Evolutionary conservation across 2,888 invertebrate species (phyloP).

Genomic region (Allolobophora icterica): DNA sequence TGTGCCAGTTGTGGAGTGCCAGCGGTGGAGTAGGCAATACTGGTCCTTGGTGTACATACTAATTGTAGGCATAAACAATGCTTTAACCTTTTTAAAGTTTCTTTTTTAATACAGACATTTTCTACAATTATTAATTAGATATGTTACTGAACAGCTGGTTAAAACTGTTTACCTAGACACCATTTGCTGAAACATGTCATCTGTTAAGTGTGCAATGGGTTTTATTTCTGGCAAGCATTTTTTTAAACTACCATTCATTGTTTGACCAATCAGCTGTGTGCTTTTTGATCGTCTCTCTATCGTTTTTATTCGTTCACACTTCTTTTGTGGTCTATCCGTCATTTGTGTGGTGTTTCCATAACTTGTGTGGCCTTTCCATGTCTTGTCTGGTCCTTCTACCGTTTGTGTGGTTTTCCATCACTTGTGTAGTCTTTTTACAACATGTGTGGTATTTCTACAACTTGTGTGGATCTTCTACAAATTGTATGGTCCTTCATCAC

Average conservation of each 20-base stretch:
- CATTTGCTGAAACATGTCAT: neutral
- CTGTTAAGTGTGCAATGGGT: neutral
- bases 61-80: neutral
- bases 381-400: too few relatives aligned
- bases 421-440: too few relatives aligned
- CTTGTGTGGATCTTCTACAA: neutral
- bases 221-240: neutral
- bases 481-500: neutral
- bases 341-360: too few relatives aligned
- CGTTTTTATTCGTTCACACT: too few relatives aligned
- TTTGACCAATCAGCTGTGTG: neutral
- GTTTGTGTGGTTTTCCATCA: too few relatives aligned
- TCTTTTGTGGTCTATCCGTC: neutral
- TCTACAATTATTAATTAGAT: neutral
- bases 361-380: too few relatives aligned
- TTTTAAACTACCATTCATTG: neutral
- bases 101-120: neutral
- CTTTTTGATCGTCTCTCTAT: too few relatives aligned
- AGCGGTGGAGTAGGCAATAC: neutral
- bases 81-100: neutral
- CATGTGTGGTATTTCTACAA: neutral
- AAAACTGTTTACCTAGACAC: neutral
- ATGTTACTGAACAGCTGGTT: neutral
- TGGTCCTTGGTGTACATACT: neutral
- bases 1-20: too few relatives aligned